These are phyloP conservation scores for Oncorhynchus keta DNA, from an alignment of 2,113 vertebrate species.

Conservation along the genomic window DNA sequence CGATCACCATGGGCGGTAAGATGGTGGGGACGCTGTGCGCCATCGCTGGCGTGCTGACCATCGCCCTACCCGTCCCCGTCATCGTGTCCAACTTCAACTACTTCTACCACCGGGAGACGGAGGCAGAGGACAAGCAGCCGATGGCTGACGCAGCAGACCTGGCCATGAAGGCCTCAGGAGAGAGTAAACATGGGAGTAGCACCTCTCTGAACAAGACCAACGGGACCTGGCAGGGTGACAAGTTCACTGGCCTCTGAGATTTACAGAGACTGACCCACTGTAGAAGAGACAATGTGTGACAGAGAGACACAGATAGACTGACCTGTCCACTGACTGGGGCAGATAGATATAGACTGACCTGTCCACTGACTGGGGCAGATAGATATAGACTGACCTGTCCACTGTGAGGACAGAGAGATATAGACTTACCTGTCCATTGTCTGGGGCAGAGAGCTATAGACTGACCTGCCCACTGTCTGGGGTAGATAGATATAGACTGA, in stretches of 20 bases:
- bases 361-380: not conserved
- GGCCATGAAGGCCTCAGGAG: slow-evolving; percentile 57
- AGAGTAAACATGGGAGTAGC: slow-evolving; percentile 70
- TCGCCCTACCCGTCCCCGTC: slow-evolving; percentile 93
- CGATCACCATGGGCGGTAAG: slow-evolving; percentile 89
- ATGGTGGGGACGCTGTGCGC: slow-evolving; percentile 94
- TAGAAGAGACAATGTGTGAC: too few species aligned
- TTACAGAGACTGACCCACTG: not conserved
- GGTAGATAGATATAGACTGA: too few species aligned
- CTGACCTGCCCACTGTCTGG: too few species aligned
- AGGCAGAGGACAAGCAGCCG: slow-evolving; percentile 86
- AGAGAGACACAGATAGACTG: not conserved
- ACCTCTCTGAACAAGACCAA: slow-evolving; percentile 84
- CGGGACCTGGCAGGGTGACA: slow-evolving; percentile 73
- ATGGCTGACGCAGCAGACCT: slow-evolving; percentile 71
- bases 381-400: not conserved
- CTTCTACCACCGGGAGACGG: slow-evolving; percentile 67
- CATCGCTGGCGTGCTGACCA: slow-evolving; percentile 94
- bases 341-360: not conserved
- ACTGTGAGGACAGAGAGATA: not conserved
- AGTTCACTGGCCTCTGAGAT: slow-evolving; percentile 37
- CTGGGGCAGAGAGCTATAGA: too few species aligned
- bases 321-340: not conserved
- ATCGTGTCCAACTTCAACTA: slow-evolving; percentile 58
- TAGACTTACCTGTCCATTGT: too few species aligned